Percentiles rank a stretch among this genome's conserved stretches.
phyloP scores from a whole-genome alignment of 2,113 vertebrate species.

The Haplochromis vanheusdeni region DNA sequence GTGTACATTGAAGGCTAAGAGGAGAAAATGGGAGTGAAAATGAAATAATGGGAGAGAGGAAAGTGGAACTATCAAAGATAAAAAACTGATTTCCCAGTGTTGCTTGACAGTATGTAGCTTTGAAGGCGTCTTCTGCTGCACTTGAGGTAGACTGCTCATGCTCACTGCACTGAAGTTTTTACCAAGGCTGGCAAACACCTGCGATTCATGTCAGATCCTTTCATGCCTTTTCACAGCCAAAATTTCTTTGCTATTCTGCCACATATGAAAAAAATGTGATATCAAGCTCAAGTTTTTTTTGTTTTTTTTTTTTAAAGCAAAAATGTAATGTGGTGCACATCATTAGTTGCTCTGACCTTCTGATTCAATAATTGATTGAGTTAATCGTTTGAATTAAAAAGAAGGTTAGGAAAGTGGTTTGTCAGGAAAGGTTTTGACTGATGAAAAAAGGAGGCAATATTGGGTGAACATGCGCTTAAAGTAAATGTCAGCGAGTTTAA shows the following conservation, averaged over 20 bases:
- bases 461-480: not conserved
- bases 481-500: not conserved
- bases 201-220: not conserved
- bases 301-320: not conserved
- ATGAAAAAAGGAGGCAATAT: not conserved
- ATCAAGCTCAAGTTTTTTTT: not conserved
- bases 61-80: not conserved
- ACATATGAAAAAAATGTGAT: not conserved
- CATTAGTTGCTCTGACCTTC: not conserved
- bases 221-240: not conserved
- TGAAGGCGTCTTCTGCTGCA: not conserved
- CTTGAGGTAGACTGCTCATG: not conserved
- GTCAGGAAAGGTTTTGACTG: not conserved
- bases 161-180: constrained; percentile 14
- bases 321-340: not conserved
- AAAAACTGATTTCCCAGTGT: constrained; percentile 28
- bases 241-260: not conserved
- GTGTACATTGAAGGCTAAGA: not conserved
- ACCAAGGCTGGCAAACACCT: not conserved
- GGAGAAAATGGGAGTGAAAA: not conserved
- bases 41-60: constrained; percentile 15
- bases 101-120: constrained; percentile 14
- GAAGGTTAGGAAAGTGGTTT: not conserved
- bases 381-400: not conserved
- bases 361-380: not conserved